phyloP scores from a whole-genome alignment of 2,113 vertebrate genomes.

The Scomber colias region DNA sequence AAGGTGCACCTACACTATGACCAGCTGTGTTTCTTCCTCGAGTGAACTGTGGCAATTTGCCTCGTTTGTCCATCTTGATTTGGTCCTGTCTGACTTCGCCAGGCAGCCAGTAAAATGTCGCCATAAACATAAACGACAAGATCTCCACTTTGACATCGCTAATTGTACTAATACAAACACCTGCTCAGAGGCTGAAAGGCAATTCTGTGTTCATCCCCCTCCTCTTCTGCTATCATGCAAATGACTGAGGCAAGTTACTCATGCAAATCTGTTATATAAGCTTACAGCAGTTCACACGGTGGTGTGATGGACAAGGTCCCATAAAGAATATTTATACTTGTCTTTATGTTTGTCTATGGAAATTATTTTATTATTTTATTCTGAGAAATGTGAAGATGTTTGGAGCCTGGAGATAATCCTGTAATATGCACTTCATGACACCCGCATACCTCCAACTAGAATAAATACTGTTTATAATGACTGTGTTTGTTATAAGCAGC shows the following conservation, averaged over 20 bases:
- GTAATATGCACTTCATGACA: no score
- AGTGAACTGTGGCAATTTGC: neutral
- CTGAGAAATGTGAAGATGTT: neutral
- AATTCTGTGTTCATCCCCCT: conserved; percentile 12
- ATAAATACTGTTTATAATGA: no score
- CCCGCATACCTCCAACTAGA: no score
- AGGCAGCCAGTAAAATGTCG: neutral
- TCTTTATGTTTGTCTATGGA: conserved; percentile 19
- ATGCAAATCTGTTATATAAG: conserved; percentile 56
- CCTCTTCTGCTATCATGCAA: conserved; percentile 61
- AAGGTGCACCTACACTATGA: neutral
- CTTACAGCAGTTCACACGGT: conserved; percentile 16
- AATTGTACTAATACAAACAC: conserved; percentile 7
- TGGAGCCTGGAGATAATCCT: neutral
- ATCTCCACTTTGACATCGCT: neutral
- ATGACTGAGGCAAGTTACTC: conserved; percentile 33
- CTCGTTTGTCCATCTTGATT: neutral
- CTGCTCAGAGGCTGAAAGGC: conserved; percentile 40
- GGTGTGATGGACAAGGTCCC: neutral
- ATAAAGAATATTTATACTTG: conserved; percentile 1
- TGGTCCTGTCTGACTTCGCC: neutral
- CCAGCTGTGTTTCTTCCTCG: neutral
- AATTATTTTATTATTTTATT: conserved; percentile 15
- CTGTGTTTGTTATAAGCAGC: no score
- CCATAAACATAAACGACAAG: neutral